phyloP scores from a whole-genome alignment of 1,140 invertebrate species.

The Popillia japonica region DNA sequence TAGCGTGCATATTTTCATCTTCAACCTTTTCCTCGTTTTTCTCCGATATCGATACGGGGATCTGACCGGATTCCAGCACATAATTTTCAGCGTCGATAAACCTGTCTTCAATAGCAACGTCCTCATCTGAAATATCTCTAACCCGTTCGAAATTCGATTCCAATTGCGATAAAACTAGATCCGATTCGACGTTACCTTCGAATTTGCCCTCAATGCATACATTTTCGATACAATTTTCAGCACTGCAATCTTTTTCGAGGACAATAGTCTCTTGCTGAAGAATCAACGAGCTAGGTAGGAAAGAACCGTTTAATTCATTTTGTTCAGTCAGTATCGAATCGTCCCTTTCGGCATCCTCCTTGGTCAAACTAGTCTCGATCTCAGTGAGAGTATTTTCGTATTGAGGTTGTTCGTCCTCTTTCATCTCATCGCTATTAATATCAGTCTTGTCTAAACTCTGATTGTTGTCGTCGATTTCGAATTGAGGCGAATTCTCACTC shows the following conservation, averaged over 20 bases:
- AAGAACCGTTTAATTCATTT: slow-evolving; percentile 38
- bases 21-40: slow-evolving; percentile 49
- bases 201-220: slow-evolving; percentile 55
- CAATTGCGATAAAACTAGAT: slow-evolving; percentile 55
- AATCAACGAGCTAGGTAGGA: slow-evolving; percentile 57
- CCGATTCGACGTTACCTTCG: slow-evolving; percentile 58
- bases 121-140: slow-evolving; percentile 53
- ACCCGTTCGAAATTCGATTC: slow-evolving; percentile 52
- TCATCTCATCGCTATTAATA: neutral
- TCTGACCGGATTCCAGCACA: slow-evolving; percentile 61
- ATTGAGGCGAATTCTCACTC: neutral
- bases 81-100: slow-evolving; percentile 62
- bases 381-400: neutral
- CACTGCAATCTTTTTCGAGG: slow-evolving; percentile 49
- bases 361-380: neutral
- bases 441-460: neutral
- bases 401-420: neutral
- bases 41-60: slow-evolving; percentile 49
- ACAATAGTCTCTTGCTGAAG: slow-evolving; percentile 57
- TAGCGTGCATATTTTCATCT: slow-evolving; percentile 55
- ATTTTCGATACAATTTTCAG: slow-evolving; percentile 44
- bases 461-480: neutral
- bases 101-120: slow-evolving; percentile 59
- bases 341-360: slow-evolving; percentile 18
- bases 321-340: neutral